Evolutionary conservation across 2,113 vertebrate genomes (phyloP), one percentile per base, ranked within the genome.

Genomic region (Cebidichthys violaceus): DNA sequence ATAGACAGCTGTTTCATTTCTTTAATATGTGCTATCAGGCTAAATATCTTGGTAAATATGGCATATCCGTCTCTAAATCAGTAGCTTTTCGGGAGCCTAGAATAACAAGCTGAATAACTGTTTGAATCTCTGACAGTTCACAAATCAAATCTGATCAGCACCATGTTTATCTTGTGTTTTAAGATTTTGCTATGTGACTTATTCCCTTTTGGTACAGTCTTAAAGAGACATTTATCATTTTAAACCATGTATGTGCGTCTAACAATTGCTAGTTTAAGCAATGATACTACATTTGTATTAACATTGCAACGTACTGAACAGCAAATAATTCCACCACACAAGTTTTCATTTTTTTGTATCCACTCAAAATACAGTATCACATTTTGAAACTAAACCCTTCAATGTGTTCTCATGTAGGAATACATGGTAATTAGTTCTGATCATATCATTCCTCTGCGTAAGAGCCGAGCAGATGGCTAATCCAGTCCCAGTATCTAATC

Each of bases 381-480:
- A 74, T 85, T 81, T 80, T 52, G 83, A 86, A 90, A 90, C 84
- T 43, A 57, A 88, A 86, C 15, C 81, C 79, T 74, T 59, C 65
- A 75, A 27, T 77, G 67, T 47, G 72, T 55, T 85, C 67, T 75
- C 73, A 41, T 84, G 70, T 33, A 83, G 70, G 65, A 70, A 85
- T 83, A 69, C 45, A 60, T 22, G 27, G 64, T 80, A 90, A 92
- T 90, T 82, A 72, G 64, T 39, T 80, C 39, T 81, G 90, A 85
- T 88, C 74, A 22, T 86, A 92, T 94, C 89, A 82, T 73, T 87
- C 81, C 60, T 81, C 79, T 73, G 79, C 72, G 71, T 61, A 73
- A 69, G 79, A 90, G 87, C 79, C 65, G 33, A 88, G 83, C 94
- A 95, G 94, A 95, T 95, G 94, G 93, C 90, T 94, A 93, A 95